Base-by-base conservation (phyloP, 2,797 vertebrate species). In the Distichodus sexfasciatus region DNA sequence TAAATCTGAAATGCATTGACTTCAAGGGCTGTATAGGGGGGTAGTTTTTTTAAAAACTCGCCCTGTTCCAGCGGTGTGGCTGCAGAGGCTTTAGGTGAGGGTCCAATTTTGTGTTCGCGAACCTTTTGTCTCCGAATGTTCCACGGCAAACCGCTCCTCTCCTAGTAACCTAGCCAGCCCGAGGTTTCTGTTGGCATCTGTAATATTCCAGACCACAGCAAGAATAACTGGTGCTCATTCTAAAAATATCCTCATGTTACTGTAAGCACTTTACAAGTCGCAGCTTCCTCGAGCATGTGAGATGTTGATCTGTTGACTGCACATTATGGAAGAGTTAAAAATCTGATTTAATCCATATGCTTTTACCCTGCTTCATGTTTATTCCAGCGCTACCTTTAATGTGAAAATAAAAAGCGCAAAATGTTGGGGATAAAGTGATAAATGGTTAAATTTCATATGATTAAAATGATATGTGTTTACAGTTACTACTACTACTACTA, bases 1-100 rank as follows among this genome's bases (percentile, higher is more conserved):
- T 90, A 88, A 87, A 90, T 91, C 82, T 90, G 84, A 87, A 90
- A 92, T 88, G 84, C 88, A 87, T 86, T 64, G 80, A 87, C 83
- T 87, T 87, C 79, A 66, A 72, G 62, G 46, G 69, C 59, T 65
- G 41, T 54, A 64, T 62, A 60, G 57, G 33, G 26, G 59, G 53
- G 40, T 28, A 55, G 48, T 44, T 71, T 24, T 66, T 71, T 76
- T 38, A 26, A 46, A n/a, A n/a, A n/a, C n/a, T n/a, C 41, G 28
- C 54, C 6, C 24, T 2, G 15, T 8, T 33, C 26, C 26, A 28
- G 36, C 33, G 19, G 19, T 19, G 24, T 10, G 43, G 14, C 23
- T 2, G 15, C 6, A 12, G n/a, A 26, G 54, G 54, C 12, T 41
- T 17, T 41, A 43, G 23, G 38, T 43, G 38, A 24, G 23, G 43